These are phyloP conservation scores for Lymantria monacha DNA, from an alignment of 2,888 invertebrate genomes.

Conservation along the genomic window DNA sequence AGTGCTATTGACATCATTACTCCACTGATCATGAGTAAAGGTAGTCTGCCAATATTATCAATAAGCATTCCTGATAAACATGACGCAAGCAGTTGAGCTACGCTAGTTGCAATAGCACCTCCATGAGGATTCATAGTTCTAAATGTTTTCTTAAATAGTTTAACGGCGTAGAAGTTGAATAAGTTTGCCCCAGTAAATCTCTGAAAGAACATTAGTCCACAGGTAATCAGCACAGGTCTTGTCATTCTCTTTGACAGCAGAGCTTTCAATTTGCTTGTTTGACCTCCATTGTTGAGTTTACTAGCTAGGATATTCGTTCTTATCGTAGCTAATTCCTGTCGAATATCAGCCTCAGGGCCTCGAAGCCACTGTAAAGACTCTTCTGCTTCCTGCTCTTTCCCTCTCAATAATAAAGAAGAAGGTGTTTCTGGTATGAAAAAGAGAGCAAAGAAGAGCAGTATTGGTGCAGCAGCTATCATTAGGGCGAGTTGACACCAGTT, in stretches of 20 bases:
- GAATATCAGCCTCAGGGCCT: slow-evolving; percentile 88
- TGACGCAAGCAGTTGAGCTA: slow-evolving; percentile 91
- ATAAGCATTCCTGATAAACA: slow-evolving; percentile 91
- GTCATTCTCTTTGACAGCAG: slow-evolving; percentile 70
- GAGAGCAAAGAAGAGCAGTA: slow-evolving; percentile 87
- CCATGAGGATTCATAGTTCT: slow-evolving; percentile 90
- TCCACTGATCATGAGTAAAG: slow-evolving; percentile 91
- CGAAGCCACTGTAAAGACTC: slow-evolving; percentile 90
- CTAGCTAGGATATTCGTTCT: slow-evolving; percentile 85
- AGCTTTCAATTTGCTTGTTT: slow-evolving; percentile 58
- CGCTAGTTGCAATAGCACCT: slow-evolving; percentile 91
- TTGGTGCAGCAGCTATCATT: slow-evolving; percentile 88
- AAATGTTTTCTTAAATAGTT: slow-evolving; percentile 92
- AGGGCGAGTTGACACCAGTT: slow-evolving; percentile 92
- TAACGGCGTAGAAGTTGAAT: slow-evolving; percentile 92
- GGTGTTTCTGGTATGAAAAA: slow-evolving; percentile 94
- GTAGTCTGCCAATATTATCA: slow-evolving; percentile 91
- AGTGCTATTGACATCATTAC: slow-evolving; percentile 92
- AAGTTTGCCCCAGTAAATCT: slow-evolving; percentile 91
- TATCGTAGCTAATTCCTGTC: slow-evolving; percentile 87
- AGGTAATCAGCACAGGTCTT: slow-evolving; percentile 90
- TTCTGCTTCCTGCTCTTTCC: slow-evolving; percentile 88
- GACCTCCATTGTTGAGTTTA: slow-evolving; percentile 59
- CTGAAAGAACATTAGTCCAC: slow-evolving; percentile 94
- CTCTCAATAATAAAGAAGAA: slow-evolving; percentile 88